A percentile compares a stretch with the other conserved stretches of the same genome.
Conservation (phyloP, 92 coral and sea anemone species). For the Galaxea fascicularis region DNA sequence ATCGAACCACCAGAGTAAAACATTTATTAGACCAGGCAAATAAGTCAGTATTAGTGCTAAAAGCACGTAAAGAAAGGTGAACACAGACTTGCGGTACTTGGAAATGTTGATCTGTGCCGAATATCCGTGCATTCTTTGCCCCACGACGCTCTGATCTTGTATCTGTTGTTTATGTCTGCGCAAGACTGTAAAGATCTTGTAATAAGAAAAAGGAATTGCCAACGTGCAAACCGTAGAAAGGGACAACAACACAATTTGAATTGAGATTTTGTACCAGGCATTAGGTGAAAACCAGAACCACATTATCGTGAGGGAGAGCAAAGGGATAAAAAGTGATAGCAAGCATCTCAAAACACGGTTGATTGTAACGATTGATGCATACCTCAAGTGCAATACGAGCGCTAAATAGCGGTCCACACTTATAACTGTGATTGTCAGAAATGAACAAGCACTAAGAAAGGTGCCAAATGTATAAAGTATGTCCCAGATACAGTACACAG, state of each 20-base stretch:
- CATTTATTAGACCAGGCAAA: not conserved
- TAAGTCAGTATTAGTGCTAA: not conserved
- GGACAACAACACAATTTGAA: not conserved
- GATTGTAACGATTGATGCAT: not conserved
- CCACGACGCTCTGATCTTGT: not conserved
- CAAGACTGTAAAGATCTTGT: not conserved
- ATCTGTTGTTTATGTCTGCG: slow-evolving; percentile 11
- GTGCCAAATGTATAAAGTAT: not conserved
- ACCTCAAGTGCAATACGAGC: slow-evolving; percentile 1
- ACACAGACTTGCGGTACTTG: slow-evolving; percentile 2
- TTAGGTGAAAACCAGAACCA: not conserved
- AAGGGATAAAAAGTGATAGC: not conserved
- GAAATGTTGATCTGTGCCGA: not conserved
- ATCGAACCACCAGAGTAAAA: not conserved
- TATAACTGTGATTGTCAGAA: not conserved
- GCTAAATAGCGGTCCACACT: slow-evolving; percentile 23
- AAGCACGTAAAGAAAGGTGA: not conserved
- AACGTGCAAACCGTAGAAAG: not conserved
- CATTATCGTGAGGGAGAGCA: not conserved
- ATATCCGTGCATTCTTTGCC: not conserved
- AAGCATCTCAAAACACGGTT: not conserved
- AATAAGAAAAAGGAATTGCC: slow-evolving; percentile 1
- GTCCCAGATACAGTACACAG: slow-evolving; percentile 5
- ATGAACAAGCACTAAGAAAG: not conserved
- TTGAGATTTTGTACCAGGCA: not conserved